Percentiles rank a stretch among this genome's conserved stretches.
These are phyloP conservation scores for Dicrurus megarhynchus DNA, from an alignment of 2,113 vertebrate species.

Conservation along the genomic window DNA sequence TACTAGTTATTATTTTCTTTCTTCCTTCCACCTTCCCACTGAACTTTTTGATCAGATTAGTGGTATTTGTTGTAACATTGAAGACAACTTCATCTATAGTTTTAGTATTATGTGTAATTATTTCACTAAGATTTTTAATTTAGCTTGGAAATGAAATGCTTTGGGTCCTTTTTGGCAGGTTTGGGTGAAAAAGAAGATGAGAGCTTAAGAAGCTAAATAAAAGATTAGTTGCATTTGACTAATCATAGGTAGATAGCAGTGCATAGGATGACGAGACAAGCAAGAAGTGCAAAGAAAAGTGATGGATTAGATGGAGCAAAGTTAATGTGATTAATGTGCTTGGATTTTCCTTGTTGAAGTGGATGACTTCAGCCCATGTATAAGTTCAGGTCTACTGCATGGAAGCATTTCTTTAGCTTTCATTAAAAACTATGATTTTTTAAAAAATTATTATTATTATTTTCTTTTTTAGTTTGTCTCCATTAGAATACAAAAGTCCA, in stretches of 20 bases:
- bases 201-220: slow-evolving; percentile 16
- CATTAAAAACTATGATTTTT: background rate
- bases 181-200: background rate
- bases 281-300: slow-evolving; percentile 15
- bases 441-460: background rate
- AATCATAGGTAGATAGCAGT: slow-evolving; percentile 26
- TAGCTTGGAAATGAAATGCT: background rate
- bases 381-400: background rate
- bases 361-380: background rate
- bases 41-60: background rate
- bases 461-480: background rate
- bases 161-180: background rate
- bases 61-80: background rate
- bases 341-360: slow-evolving; percentile 40
- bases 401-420: background rate
- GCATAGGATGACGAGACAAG: slow-evolving; percentile 6
- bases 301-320: slow-evolving; percentile 53
- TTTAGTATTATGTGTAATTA: background rate
- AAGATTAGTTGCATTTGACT: slow-evolving; percentile 54
- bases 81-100: background rate
- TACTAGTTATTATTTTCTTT: background rate
- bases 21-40: background rate
- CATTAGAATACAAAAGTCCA: background rate
- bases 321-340: slow-evolving; percentile 47
- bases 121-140: background rate